Percentiles rank a stretch among this genome's conserved stretches.
phyloP scores from a whole-genome alignment of 2,888 invertebrate genomes.

The Schizotus pectinicornis region DNA sequence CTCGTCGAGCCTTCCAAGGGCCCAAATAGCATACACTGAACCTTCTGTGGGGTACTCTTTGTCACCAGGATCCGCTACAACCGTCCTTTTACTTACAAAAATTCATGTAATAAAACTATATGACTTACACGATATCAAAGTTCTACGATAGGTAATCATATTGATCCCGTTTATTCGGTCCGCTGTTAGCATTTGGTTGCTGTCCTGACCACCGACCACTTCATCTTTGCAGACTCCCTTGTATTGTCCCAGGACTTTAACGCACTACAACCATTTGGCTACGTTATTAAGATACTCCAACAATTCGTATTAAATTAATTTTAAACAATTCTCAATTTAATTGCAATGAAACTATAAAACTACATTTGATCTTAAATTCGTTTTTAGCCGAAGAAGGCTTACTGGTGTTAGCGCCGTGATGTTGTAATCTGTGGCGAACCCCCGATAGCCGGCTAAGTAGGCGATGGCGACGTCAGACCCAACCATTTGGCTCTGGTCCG shows the following conservation, averaged over 20 bases:
- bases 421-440: constrained; percentile 82
- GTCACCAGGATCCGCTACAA: constrained; percentile 77
- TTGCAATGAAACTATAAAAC: not conserved
- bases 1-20: constrained; percentile 78
- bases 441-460: constrained; percentile 74
- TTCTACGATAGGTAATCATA: constrained; percentile 78
- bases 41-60: constrained; percentile 71
- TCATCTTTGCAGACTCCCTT: constrained; percentile 88
- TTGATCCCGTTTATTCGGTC: constrained; percentile 77
- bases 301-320: too few relatives aligned
- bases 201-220: constrained; percentile 80
- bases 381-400: constrained; percentile 46
- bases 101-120: not conserved
- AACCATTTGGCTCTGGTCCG: constrained; percentile 75
- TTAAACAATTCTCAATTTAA: not conserved
- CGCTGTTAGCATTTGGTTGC: constrained; percentile 79
- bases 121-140: constrained; percentile 73
- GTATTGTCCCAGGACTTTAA: constrained; percentile 83
- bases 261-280: constrained; percentile 68
- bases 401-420: constrained; percentile 83
- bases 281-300: too few relatives aligned
- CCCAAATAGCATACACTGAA: constrained; percentile 76
- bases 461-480: constrained; percentile 85
- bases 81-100: not conserved
- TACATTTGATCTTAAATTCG: not conserved